Base-by-base conservation (phyloP, 2,888 invertebrate genomes). In the Phaedon cochleariae region DNA sequence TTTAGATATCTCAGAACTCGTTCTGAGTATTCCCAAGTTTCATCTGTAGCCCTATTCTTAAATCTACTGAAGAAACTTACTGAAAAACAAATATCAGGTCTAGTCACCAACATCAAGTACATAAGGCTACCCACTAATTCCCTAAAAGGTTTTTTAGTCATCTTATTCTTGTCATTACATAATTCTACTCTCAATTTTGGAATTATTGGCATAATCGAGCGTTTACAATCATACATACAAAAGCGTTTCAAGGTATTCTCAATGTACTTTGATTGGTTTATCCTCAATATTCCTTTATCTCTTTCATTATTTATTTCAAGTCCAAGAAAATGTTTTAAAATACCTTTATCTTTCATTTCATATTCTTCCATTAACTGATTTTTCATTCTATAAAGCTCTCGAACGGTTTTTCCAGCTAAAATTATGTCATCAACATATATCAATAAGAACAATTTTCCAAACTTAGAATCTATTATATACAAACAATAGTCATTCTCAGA, bases 261-360 rank as follows among this genome's bases (percentile, higher is more conserved):
- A 6, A n/a, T 61, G 52, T 61, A 61, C 20, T 26, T 51, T 9
- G 17, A n/a, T 17, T 65, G 60, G 18, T 10, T 53, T 31, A 67
- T 26, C 22, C 7, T 63, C 51, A 67, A n/a, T 21, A 55, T 29
- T 20, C 62, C 62, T 21, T 57, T 15, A 34, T 55, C 55, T 45
- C 58, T 64, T 6, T 72, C 34, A 65, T 72, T 70, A 31, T 62
- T 26, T 21, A 72, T 72, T 54, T 69, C 62, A 22, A 68, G 48
- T 6, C 68, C 73, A 7, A 70, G 52, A 57, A 73, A 71, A 62
- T 71, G 12, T 21, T 62, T 69, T 29, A 67, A 22, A 46, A 61
- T 20, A 37, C 65, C 67, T 62, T 71, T 68, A 41, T 67, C 62
- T 52, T 62, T 73, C 12, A 71, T 68, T 20, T 70, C 45, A 49